These are phyloP conservation scores for Hyperopisus bebe DNA, from an alignment of 2,113 vertebrate species.

Conservation along the genomic window DNA sequence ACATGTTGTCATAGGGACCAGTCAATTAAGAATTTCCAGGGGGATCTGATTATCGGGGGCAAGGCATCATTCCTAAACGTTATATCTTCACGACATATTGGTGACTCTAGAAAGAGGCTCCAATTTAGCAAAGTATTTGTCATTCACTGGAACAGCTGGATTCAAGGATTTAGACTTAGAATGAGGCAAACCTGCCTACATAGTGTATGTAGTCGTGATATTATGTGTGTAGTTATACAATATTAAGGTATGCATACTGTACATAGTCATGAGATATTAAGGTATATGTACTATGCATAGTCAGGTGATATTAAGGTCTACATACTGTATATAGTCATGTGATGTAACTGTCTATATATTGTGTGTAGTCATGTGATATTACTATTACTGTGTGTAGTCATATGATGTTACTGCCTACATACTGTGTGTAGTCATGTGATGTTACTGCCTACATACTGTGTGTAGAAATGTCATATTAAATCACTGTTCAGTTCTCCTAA, in stretches of 20 bases:
- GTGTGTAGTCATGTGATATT: neutral
- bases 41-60: slow-evolving; percentile 20
- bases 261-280: neutral
- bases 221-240: neutral
- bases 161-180: neutral
- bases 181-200: neutral
- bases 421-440: neutral
- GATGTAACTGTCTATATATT: neutral
- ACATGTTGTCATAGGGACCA: slow-evolving; percentile 18
- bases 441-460: neutral
- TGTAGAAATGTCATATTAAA: neutral
- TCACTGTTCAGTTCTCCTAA: neutral
- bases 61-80: slow-evolving; percentile 22
- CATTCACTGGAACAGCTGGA: neutral
- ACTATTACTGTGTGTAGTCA: neutral
- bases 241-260: neutral
- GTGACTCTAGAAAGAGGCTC: neutral
- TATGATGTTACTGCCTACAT: neutral
- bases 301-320: neutral
- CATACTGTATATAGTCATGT: neutral
- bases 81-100: neutral
- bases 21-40: slow-evolving; percentile 24
- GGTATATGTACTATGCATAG: neutral
- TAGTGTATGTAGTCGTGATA: neutral
- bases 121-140: slow-evolving; percentile 10